Base-by-base conservation (phyloP, 1,140 invertebrate genomes). In the Rhyacophila brunnea region DNA sequence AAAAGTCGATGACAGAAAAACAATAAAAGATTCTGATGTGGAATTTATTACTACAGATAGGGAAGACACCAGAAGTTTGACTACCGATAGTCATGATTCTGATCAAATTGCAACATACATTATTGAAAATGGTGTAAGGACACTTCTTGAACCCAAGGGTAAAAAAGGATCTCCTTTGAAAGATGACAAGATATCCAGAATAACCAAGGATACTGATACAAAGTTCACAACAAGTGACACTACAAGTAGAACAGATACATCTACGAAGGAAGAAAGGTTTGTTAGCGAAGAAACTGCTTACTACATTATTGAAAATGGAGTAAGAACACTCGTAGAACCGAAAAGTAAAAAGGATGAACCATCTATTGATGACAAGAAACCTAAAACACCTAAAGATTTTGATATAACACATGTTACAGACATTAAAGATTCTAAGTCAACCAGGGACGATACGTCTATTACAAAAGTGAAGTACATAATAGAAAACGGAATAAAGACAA, bases 401-500 rank as follows among this genome's bases (percentile, higher is more conserved):
- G 20, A 46, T 17, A 19, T 9, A 28, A 28, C 3, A 28, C 9
- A 28, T 28, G 9, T 9, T 9, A 28, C 23, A 5, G 23, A 28
- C 9, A 28, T 28, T 5, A 28, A 28, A 28, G 9, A 28, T 28
- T 5, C 9, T 28, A n/a, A n/a, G n/a, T n/a, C n/a, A n/a, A 28
- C 23, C 9, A 28, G 9, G 9, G 23, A 28, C 9, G 23, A 28
- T 28, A 28, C 4, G 23, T 28, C 23, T 9, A 28, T 4, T 6
- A 18, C 6, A 4, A 20, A 13, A 6, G 43, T 54, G 35, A 54
- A 23, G 10, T 60, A 60, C 19, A 49, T 60, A n/a, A 60, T 60
- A 6, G 58, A 60, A 49, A 60, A 60, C 43, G 58, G 58, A 10
- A 44, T 60, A 13, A 54, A 44, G 43, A 55, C 51, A 32, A 18